Evolutionary conservation across 2,888 invertebrate species (phyloP).

Genomic region (Gonocerus acuteangulatus): DNA sequence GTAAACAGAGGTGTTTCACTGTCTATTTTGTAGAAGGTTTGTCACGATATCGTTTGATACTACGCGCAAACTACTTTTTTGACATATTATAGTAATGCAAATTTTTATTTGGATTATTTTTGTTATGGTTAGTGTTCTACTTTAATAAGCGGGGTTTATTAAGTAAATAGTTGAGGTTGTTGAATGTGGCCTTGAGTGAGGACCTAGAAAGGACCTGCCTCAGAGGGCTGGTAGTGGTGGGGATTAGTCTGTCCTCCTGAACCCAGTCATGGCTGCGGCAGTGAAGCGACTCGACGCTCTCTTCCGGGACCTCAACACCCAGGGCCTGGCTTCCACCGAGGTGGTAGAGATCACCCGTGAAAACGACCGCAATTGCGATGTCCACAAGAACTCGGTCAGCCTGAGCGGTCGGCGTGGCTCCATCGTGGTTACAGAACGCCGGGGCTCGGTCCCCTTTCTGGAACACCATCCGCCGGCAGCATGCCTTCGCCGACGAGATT

Average conservation of each 20-base stretch:
- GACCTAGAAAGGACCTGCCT: not conserved
- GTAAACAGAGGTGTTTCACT: too few relatives aligned
- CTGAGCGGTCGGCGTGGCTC: not conserved
- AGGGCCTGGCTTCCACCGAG: slow-evolving; percentile 40
- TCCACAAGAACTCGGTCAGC: slow-evolving; percentile 51
- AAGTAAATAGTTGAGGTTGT: too few relatives aligned
- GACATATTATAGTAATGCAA: too few relatives aligned
- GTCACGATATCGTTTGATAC: too few relatives aligned
- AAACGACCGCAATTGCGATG: slow-evolving; percentile 60
- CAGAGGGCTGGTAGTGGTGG: not conserved
- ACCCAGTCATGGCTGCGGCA: slow-evolving; percentile 48
- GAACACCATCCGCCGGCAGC: slow-evolving; percentile 37
- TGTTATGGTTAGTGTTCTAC: too few relatives aligned
- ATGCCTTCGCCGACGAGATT: slow-evolving; percentile 52
- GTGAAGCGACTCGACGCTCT: slow-evolving; percentile 65
- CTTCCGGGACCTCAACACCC: slow-evolving; percentile 58
- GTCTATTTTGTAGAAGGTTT: too few relatives aligned
- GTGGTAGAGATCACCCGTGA: slow-evolving; percentile 47
- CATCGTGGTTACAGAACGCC: slow-evolving; percentile 44
- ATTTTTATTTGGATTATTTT: too few relatives aligned
- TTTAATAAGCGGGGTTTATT: too few relatives aligned
- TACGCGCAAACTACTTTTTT: too few relatives aligned
- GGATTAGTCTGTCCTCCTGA: not conserved
- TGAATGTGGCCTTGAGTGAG: too few relatives aligned
- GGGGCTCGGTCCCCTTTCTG: slow-evolving; percentile 47